phyloP scores from a whole-genome alignment of 1,140 invertebrate genomes.

The Araneus ventricosus region DNA sequence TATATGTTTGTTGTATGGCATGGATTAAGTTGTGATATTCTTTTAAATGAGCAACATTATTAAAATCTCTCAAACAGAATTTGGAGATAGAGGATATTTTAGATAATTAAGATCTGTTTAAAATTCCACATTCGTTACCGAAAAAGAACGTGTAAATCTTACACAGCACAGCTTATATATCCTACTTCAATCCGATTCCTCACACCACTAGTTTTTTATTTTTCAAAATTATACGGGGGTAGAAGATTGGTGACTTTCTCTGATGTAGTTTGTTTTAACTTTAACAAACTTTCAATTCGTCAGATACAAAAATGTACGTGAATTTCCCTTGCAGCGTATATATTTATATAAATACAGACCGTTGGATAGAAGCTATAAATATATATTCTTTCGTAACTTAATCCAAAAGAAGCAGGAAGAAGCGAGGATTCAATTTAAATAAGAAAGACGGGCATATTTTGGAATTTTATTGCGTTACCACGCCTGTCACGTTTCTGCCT shows the following conservation, averaged over 20 bases:
- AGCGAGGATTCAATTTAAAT: conserved; percentile 17
- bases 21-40: too few species aligned
- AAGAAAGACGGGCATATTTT: background rate
- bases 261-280: background rate
- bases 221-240: background rate
- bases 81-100: too few species aligned
- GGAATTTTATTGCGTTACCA: background rate
- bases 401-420: background rate
- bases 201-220: background rate
- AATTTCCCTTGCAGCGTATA: background rate
- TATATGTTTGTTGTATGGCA: too few species aligned
- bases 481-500: background rate
- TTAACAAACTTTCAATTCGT: background rate
- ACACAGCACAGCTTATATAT: background rate
- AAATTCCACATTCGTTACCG: background rate
- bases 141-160: background rate
- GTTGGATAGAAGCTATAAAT: background rate
- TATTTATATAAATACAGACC: background rate
- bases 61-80: too few species aligned
- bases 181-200: background rate
- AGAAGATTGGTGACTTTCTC: background rate
- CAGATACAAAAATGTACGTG: background rate
- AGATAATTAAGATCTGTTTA: background rate
- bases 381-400: background rate
- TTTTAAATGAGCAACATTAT: too few species aligned